A percentile compares a stretch with the other conserved stretches of the same genome.
phyloP scores from a whole-genome alignment of 2,888 invertebrate genomes.

The Rotaria magnacalcarata region DNA sequence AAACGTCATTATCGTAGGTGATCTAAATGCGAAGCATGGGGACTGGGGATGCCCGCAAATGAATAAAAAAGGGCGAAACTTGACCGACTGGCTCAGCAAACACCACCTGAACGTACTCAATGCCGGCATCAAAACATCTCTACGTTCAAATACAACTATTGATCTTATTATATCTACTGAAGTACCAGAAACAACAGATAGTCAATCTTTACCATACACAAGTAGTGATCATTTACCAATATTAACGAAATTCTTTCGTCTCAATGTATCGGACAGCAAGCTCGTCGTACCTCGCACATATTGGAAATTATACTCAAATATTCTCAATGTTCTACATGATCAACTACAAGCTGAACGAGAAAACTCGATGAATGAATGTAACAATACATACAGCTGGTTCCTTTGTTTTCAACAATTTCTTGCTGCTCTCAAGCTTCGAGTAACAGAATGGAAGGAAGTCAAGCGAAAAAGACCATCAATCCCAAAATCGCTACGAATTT shows the following conservation, averaged over 20 bases:
- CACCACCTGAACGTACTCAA: neutral
- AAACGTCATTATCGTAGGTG: neutral
- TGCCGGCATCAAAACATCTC: neutral
- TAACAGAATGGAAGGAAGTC: constrained; percentile 7
- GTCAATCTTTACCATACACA: neutral
- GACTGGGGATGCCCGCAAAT: neutral
- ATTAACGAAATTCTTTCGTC: neutral
- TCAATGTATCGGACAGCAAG: no score
- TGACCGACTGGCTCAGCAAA: neutral
- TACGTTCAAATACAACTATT: constrained; percentile 16
- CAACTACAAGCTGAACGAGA: no score
- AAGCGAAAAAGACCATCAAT: neutral
- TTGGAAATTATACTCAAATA: no score
- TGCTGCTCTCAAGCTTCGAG: constrained; percentile 1
- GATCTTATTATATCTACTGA: neutral
- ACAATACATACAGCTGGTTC: neutral
- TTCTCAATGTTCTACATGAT: no score
- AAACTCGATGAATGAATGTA: no score
- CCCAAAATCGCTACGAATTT: neutral
- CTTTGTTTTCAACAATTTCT: neutral
- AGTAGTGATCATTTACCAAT: neutral
- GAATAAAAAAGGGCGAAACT: neutral
- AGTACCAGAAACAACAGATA: neutral
- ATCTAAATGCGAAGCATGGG: neutral
- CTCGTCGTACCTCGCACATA: no score